Base-by-base conservation (phyloP, 64 coral and sea anemone species). In the Dendrophyllia cribrosa region DNA sequence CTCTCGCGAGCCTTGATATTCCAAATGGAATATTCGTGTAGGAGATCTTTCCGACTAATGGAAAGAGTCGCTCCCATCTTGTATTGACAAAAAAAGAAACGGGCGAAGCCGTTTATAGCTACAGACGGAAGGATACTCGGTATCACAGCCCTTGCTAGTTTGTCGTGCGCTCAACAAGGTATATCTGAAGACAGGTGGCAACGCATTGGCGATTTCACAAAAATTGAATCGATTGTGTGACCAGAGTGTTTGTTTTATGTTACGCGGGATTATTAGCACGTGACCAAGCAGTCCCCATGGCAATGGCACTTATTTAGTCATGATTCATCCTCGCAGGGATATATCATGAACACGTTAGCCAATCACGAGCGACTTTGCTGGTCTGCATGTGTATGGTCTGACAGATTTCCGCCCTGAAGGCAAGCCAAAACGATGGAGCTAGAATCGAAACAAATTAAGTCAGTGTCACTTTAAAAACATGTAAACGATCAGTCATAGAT, bases 61-160 rank as follows among this genome's bases (percentile, higher is more conserved):
- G 95, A 97, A 19, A 97, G 91, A 62, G 82, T 68, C 49, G 95
- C 92, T 77, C 95, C 95, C 95, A 97, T 97, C 59, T 77, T 75
- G 87, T 4, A 49, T 15, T 11, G 17, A 53, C 34, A 34, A 34
- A 34, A 34, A 65, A n/a, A 67, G 58, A 84, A 56, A 89, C 77
- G 77, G 70, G 47, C 45, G 77, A 84, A 84, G 87, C 77, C 58
- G n/a, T 58, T 77, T 43, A 15, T 23, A 5, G 8, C 46, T 15
- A 60, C 79, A 13, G 76, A 52, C 2, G 2, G 4, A 23, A 8
- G 50, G 80, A 84, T 84, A 84, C 80, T n/a, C n/a, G 62, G 62
- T 84, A 84, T 84, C 80, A 24, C 10, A 7, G 60, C 55, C 80
- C 80, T 84, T n/a, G 80, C 20, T 84, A 4, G 44, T 3, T 67